Base-by-base conservation (phyloP, 2,888 invertebrate species). In the Antheraea yamamai region DNA sequence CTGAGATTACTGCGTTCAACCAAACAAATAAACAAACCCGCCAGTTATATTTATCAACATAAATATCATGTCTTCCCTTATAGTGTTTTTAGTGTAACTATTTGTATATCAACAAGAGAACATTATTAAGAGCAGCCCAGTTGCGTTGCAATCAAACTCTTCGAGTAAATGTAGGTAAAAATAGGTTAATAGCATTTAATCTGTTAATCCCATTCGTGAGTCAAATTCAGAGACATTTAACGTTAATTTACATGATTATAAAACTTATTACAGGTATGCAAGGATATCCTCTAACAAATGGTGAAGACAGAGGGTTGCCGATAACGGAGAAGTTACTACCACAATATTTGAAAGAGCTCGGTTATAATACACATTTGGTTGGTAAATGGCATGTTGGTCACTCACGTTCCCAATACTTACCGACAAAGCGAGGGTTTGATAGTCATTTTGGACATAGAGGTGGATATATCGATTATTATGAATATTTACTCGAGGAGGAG, bases 391-490 rank as follows among this genome's bases (percentile, higher is more conserved):
- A 96, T 82, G 92, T 97, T 74, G 97, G 97, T 1, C 85, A 85
- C 75, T 88, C 93, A 3, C 94, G 93, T 4, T 81, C 83, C 73
- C 91, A 95, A 78, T 96, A 96, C 85, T 96, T 97, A 10, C 98
- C 98, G 1, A 96, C 96, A 0, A 91, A 92, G 77, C 95, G 98
- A 58, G 98, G 98, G 6, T 99, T 98, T 85, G 97, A 98, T 82
- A 96, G 96, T 51, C 98, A 98, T 87, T 97, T 96, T 85, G 99
- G 99, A 2, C 98, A 98, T 86, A 97, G 97, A 95, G 97, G 96
- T 77, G 98, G 97, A 2, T 96, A 96, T 79, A 96, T 97, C 76
- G 97, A 98, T 86, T 99, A 98, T 85, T 98, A 96, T 84, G 96
- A 97, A 82, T 93, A 94, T 77, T 84, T 82, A 8, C 77, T 85